Base-by-base conservation (phyloP, 2,888 invertebrate species). In the Eristalinus aeneus region DNA sequence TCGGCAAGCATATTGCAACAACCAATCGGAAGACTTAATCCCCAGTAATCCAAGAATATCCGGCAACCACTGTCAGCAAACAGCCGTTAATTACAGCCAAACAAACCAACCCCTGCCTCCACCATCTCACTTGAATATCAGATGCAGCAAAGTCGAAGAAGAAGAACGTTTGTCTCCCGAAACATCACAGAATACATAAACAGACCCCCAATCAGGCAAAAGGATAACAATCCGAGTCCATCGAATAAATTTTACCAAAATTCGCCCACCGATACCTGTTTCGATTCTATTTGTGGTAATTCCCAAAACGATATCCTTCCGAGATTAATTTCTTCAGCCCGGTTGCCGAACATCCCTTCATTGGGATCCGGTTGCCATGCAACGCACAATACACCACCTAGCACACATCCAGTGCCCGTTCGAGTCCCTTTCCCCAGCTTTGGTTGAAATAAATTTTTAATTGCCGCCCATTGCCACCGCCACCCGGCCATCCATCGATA, bases 171-270 rank as follows among this genome's bases (percentile, higher is more conserved):
- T 22, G 39, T 39, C 64, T 53, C 74, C 61, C 20, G 56, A 46
- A 39, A 1, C 58, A 72, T 16, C 23, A 36, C 36, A 1, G 61
- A 65, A 63, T 36, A 12, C 27, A 71, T 68, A 64, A 53, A 58
- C 46, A 72, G 76, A 76, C 63, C 75, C 80, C 58, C 61, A 80
- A 76, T 72, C 63, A 76, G 68, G 39, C 63, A 53, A 72, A 79
- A 58, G 67, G 79, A 85, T 75, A 80, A 85, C 75, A 85, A 85
- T 85, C 84, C 68, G 56, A 76, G 61, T 76, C 75, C 84, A 75
- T 54, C n/a, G 34, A 36, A 27, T 73, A 73, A 63, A 36, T 54
- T 54, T 36, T 16, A 36, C 36, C 8, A 0, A 16, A 53, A 58
- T 56, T 65, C 39, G 22, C 8, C 36, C 23, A 34, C 16, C 22